Evolutionary conservation across 1,140 invertebrate species (phyloP).

Genomic region (Mylabris phalerata): DNA sequence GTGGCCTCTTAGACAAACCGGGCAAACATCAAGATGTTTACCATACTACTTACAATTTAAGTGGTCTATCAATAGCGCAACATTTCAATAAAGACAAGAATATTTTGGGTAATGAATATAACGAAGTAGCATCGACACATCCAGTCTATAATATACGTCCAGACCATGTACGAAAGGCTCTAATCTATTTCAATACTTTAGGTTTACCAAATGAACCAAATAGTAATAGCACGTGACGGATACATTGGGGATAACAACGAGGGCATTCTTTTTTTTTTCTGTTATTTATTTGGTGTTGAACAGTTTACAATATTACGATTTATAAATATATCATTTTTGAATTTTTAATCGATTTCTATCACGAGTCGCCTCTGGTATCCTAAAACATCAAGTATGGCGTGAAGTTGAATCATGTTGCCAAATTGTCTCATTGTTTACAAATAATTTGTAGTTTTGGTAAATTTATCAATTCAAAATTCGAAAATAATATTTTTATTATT

Average conservation of each 20-base stretch:
- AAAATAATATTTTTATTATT: no score
- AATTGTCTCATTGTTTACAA: no score
- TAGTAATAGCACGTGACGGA: conserved; percentile 1
- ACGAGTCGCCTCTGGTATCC: no score
- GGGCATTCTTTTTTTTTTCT: no score
- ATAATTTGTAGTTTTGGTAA: no score
- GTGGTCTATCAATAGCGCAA: conserved; percentile 91
- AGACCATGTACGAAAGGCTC: conserved; percentile 45
- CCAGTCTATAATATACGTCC: conserved; percentile 61
- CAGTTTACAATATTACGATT: no score
- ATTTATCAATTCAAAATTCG: no score
- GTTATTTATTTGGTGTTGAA: no score
- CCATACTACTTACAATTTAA: conserved; percentile 93
- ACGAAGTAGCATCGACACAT: conserved; percentile 56
- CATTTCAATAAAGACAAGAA: conserved; percentile 56
- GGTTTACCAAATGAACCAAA: conserved; percentile 3
- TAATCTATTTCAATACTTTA: conserved; percentile 43
- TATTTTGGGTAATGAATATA: conserved; percentile 53
- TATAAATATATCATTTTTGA: no score
- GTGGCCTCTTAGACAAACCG: conserved; percentile 95
- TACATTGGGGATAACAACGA: background rate
- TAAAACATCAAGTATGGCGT: no score
- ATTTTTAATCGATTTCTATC: no score
- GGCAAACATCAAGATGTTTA: conserved; percentile 86
- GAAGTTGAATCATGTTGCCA: no score